Evolutionary conservation across 1,140 invertebrate species (phyloP).

Genomic region (Bombus impatiens): DNA sequence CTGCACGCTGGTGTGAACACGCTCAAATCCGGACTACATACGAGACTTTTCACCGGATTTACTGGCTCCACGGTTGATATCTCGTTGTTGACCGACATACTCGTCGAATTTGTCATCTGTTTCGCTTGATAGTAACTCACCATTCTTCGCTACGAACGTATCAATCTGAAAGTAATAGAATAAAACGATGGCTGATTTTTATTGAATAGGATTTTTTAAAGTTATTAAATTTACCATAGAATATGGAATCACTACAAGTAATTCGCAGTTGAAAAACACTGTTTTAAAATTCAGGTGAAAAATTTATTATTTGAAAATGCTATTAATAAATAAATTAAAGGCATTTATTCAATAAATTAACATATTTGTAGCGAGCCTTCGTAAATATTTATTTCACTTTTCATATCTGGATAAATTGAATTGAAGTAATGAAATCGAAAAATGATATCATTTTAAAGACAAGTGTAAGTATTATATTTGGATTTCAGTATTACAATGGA

Average conservation of each 20-base stretch:
- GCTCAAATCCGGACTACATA: conserved; percentile 77
- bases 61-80: conserved; percentile 47
- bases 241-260: background rate
- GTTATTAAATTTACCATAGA: background rate
- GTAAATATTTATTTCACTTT: background rate
- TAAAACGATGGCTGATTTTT: background rate
- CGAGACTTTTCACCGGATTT: conserved; percentile 76
- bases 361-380: background rate
- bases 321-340: too few species aligned
- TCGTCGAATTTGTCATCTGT: conserved; percentile 45
- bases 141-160: conserved; percentile 62
- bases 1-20: conserved; percentile 66
- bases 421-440: background rate
- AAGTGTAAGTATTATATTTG: background rate
- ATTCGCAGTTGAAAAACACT: background rate
- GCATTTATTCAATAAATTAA: background rate
- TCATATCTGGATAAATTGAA: background rate
- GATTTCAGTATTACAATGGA: background rate
- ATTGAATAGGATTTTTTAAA: background rate
- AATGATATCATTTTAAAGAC: background rate
- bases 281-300: background rate
- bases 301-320: background rate
- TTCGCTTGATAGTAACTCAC: conserved; percentile 73
- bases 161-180: conserved; percentile 51
- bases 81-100: conserved; percentile 53